Evolutionary conservation across 1,140 invertebrate species (phyloP).

Genomic region (Ruditapes philippinarum): DNA sequence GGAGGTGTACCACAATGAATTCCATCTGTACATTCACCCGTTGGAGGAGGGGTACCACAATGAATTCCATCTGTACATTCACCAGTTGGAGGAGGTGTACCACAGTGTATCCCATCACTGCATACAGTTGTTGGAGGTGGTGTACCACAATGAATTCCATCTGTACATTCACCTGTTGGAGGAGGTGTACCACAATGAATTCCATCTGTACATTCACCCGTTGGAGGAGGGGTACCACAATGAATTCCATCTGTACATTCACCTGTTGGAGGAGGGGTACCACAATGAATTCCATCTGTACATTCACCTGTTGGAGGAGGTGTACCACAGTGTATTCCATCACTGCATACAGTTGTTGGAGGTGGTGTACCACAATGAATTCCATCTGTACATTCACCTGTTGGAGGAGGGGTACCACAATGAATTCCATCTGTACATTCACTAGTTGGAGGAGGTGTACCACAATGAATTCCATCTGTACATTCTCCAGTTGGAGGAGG

Average conservation of each 20-base stretch:
- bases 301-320: conserved; percentile 31
- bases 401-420: conserved; percentile 32
- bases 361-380: conserved; percentile 68
- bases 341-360: neutral
- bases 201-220: conserved; percentile 31
- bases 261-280: conserved; percentile 35
- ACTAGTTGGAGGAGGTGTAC: conserved; percentile 11
- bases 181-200: conserved; percentile 60
- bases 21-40: conserved; percentile 44
- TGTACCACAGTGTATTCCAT: conserved; percentile 60
- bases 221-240: conserved; percentile 53
- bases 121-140: conserved; percentile 32
- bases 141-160: conserved; percentile 63
- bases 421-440: conserved; percentile 29
- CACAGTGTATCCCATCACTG: conserved; percentile 56
- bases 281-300: conserved; percentile 55
- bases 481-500: conserved; percentile 21
- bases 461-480: conserved; percentile 53
- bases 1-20: conserved; percentile 65
- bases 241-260: conserved; percentile 43
- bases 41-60: conserved; percentile 56
- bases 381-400: conserved; percentile 46
- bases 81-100: conserved; percentile 24
- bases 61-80: conserved; percentile 58
- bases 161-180: conserved; percentile 23